phyloP scores from a whole-genome alignment of 2,113 vertebrate genomes.

The Oncorhynchus kisutch region DNA sequence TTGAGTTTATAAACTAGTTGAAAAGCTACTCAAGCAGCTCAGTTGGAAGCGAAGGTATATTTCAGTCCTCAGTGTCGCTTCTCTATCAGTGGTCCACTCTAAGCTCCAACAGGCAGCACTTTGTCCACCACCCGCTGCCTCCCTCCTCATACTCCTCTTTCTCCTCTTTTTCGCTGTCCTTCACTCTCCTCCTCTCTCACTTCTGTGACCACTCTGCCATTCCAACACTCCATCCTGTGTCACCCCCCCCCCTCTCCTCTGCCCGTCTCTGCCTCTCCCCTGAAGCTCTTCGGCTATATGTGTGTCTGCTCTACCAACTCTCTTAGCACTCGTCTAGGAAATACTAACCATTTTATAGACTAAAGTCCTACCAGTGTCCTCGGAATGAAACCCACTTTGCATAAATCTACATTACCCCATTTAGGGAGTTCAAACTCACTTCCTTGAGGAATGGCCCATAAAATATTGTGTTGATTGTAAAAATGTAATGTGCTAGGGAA shows the following conservation, averaged over 20 bases:
- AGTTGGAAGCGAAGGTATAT: neutral
- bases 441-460: neutral
- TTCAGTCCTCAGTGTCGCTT: neutral
- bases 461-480: neutral
- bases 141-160: conserved; percentile 14
- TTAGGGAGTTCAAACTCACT: neutral
- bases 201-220: neutral
- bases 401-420: neutral
- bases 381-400: neutral
- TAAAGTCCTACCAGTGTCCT: neutral
- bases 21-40: no score
- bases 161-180: neutral
- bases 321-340: neutral
- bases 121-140: neutral
- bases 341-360: neutral
- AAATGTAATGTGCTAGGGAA: neutral
- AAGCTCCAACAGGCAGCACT: neutral
- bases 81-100: neutral
- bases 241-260: neutral
- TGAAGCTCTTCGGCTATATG: neutral
- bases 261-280: neutral
- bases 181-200: conserved; percentile 17
- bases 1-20: no score
- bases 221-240: neutral
- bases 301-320: neutral